Conservation (phyloP, 2,113 vertebrate species). For the Tetrao urogallus region DNA sequence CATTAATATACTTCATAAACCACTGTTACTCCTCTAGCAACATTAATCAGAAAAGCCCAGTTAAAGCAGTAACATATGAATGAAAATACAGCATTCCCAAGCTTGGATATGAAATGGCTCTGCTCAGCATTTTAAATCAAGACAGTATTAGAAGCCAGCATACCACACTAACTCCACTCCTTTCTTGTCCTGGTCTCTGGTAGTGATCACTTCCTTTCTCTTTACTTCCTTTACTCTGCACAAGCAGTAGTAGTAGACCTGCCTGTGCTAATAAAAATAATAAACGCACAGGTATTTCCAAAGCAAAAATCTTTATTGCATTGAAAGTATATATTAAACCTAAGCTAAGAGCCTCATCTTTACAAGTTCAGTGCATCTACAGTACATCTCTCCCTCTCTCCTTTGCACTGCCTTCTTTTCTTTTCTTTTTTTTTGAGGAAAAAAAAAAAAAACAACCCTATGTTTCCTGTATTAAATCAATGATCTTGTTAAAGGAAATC, state of each 20-base stretch:
- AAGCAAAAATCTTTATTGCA: not conserved
- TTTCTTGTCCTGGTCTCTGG: not conserved
- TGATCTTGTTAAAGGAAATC: not conserved
- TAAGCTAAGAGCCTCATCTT: not conserved
- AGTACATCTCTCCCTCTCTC: not conserved
- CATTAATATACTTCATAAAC: not conserved
- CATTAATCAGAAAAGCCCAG: not conserved
- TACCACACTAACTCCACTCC: not conserved
- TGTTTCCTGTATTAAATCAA: not conserved
- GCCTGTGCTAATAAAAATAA: no score
- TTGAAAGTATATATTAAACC: not conserved
- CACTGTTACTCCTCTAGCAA: not conserved
- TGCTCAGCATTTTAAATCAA: not conserved
- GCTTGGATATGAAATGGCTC: not conserved
- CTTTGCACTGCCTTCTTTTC: not conserved
- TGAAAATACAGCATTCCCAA: not conserved
- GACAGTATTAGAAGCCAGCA: rapidly evolving
- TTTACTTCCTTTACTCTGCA: not conserved
- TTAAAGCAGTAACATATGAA: not conserved
- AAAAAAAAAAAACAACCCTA: not conserved
- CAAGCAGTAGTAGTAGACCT: not conserved
- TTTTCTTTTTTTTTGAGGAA: not conserved
- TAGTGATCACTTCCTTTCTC: not conserved
- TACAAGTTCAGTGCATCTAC: not conserved
- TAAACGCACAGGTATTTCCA: not conserved